phyloP scores from a whole-genome alignment of 2,888 invertebrate species.

The Notodonta ziczac region DNA sequence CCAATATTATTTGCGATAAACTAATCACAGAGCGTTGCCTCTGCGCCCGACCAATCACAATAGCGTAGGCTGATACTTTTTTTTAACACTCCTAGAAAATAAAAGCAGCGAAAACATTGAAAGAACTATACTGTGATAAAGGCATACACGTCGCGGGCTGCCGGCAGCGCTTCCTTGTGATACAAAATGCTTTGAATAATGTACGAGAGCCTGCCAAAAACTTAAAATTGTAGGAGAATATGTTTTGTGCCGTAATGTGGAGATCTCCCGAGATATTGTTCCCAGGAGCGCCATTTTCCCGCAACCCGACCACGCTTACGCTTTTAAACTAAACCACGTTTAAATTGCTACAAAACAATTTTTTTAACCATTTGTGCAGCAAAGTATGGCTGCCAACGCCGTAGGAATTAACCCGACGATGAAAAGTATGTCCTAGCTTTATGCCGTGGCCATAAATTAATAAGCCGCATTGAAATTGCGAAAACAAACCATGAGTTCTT shows the following conservation, averaged over 20 bases:
- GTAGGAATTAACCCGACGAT: neutral
- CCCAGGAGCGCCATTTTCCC: slow-evolving; percentile 61
- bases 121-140: slow-evolving; percentile 41
- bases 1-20: too few relatives aligned
- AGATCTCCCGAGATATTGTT: slow-evolving; percentile 49
- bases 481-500: neutral
- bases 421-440: neutral
- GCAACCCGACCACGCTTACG: slow-evolving; percentile 54
- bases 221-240: slow-evolving; percentile 62
- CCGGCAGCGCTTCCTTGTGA: slow-evolving; percentile 47
- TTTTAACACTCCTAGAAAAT: slow-evolving; percentile 21
- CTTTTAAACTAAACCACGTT: slow-evolving; percentile 70
- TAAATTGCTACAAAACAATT: slow-evolving; percentile 59
- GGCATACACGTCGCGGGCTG: slow-evolving; percentile 42
- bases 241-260: slow-evolving; percentile 50
- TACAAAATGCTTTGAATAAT: slow-evolving; percentile 64
- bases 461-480: neutral
- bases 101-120: slow-evolving; percentile 38
- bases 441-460: too few relatives aligned
- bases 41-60: too few relatives aligned
- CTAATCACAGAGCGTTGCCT: too few relatives aligned
- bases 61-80: slow-evolving; percentile 7
- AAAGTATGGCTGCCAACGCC: neutral
- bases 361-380: slow-evolving; percentile 33
- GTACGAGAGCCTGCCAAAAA: slow-evolving; percentile 60